Evolutionary conservation across 2,797 vertebrate genomes (phyloP).

Genomic region (Perodicticus potto): DNA sequence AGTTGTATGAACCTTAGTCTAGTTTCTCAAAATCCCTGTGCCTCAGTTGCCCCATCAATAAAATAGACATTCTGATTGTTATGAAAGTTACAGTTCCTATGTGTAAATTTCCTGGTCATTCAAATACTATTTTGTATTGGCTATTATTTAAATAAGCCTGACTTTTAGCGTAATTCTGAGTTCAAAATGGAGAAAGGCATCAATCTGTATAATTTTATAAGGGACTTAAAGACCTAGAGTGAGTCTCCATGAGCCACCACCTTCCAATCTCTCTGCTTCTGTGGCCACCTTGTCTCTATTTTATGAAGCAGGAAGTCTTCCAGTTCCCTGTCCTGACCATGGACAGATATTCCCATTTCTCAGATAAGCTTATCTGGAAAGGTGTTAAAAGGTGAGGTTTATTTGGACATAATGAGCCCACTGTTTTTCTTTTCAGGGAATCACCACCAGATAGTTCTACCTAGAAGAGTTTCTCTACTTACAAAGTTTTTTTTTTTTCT

Average conservation of each 20-base stretch:
- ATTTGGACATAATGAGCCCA: background rate
- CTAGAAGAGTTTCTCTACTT: background rate
- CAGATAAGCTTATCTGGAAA: background rate
- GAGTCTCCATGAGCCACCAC: background rate
- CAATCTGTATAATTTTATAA: background rate
- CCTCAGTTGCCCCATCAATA: conserved; percentile 11
- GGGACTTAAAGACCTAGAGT: background rate
- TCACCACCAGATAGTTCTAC: background rate
- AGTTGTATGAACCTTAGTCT: background rate
- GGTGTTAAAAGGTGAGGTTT: background rate
- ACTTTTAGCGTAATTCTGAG: conserved; percentile 6
- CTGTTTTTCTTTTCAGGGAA: background rate
- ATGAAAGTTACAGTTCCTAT: background rate
- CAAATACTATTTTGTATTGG: background rate
- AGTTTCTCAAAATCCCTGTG: background rate
- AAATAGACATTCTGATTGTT: background rate
- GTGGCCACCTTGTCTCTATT: background rate
- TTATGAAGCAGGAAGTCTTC: background rate
- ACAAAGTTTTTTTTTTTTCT: background rate
- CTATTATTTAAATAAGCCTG: background rate
- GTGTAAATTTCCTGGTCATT: background rate
- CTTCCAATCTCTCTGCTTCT: background rate
- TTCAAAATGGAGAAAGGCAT: background rate
- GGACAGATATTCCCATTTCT: background rate
- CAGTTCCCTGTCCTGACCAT: background rate